Base-by-base conservation (phyloP, 2,797 vertebrate species). In the Leptoclinus maculatus region DNA sequence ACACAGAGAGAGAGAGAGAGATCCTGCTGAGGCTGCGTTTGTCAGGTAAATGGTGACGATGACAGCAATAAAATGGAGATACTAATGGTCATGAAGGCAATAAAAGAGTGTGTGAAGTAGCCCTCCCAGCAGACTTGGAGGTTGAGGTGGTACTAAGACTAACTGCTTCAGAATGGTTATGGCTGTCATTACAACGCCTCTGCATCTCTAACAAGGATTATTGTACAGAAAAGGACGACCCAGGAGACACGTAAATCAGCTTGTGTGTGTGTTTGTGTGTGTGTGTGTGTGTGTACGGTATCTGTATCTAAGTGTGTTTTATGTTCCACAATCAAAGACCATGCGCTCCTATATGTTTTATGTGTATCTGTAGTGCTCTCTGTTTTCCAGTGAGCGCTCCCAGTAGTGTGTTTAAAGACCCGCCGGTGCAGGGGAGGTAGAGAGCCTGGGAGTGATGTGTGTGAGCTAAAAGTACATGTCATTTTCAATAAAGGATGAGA, bases 401-500 rank as follows among this genome's bases (percentile, higher is more conserved):
- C 89, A 81, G 83, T 82, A 69, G 92, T 90, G 88, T 87, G 86
- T 89, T 92, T 89, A 88, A 85, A 88, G 85, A n/a, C n/a, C 62
- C 63, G 70, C 79, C 85, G 73, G 78, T 38, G 57, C 85, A 71
- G 81, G 12, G 17, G 81, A 5, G 17, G 3, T 3, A 87, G 78
- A 76, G 79, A 88, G 82, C 85, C 88, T 77, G 80, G 70, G 88
- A 90, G 88, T 84, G 72, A 87, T 90, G 86, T 90, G 87, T 72
- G 86, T 90, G 87, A 71, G 86, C 91, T 92, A 93, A 93, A 91
- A 92, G 90, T 87, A 87, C 87, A 88, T 89, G 92, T 93, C 93
- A 91, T 92, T 89, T 94, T 92, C 85, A 92, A 92, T 94, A 92
- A 93, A 91, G 88, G 88, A 88, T 89, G 90, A 90, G 90, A 88